Conservation (phyloP, 2,888 invertebrate genomes). For the Euphydryas editha region DNA sequence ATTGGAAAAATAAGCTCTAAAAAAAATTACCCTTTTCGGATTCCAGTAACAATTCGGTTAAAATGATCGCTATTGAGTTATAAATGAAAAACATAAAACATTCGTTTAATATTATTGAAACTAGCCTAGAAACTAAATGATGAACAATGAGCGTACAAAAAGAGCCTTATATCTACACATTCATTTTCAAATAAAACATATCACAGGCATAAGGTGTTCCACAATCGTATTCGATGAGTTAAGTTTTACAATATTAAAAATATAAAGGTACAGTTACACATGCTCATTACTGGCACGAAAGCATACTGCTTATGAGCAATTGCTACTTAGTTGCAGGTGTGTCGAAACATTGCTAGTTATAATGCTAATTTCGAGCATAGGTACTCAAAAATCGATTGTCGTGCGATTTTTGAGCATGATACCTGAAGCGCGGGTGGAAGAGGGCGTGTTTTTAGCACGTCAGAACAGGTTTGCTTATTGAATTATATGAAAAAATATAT, state of each 20-base stretch:
- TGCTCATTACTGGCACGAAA: too few relatives aligned
- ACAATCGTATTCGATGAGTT: constrained; percentile 18
- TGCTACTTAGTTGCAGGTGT: too few relatives aligned
- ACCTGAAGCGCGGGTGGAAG: too few relatives aligned
- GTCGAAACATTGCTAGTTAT: too few relatives aligned
- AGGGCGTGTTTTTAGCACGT: too few relatives aligned
- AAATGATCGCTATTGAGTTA: background rate
- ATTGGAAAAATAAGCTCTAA: constrained; percentile 15
- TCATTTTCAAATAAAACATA: constrained; percentile 49
- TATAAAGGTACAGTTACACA: background rate
- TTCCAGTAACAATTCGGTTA: constrained; percentile 15
- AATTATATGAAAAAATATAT: too few relatives aligned
- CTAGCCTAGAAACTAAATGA: constrained; percentile 9
- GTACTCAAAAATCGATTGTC: too few relatives aligned
- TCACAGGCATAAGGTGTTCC: constrained; percentile 52
- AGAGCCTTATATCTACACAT: constrained; percentile 21
- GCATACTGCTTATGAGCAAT: too few relatives aligned
- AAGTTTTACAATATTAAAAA: constrained; percentile 16
- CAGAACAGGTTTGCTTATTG: too few relatives aligned
- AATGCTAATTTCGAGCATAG: too few relatives aligned
- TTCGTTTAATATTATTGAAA: constrained; percentile 6
- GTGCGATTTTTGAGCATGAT: too few relatives aligned
- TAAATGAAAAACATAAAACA: constrained; percentile 1
- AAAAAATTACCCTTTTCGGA: constrained; percentile 15
- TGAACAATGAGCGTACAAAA: constrained; percentile 25